Evolutionary conservation across 2,113 vertebrate genomes (phyloP).

Genomic region (Orientallactaga bullata): DNA sequence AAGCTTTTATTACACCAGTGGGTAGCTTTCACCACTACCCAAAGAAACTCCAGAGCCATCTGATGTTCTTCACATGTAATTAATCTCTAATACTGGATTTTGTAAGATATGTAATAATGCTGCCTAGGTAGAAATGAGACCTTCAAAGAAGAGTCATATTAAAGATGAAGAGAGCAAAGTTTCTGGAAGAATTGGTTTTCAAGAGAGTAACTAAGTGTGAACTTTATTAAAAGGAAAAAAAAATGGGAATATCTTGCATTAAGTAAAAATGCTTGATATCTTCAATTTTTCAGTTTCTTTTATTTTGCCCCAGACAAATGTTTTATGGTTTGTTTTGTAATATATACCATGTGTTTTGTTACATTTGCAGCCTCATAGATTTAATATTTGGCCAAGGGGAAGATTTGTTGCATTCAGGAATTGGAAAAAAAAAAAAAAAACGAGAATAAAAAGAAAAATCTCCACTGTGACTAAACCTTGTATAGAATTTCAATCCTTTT

Average conservation of each 20-base stretch:
- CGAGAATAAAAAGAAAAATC: background rate
- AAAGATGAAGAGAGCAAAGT: constrained; percentile 75
- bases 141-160: constrained; percentile 74
- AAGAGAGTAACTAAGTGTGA: constrained; percentile 73
- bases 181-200: constrained; percentile 81
- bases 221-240: constrained; percentile 77
- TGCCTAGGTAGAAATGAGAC: constrained; percentile 75
- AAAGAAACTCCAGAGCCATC: constrained; percentile 63
- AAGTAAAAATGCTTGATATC: constrained; percentile 61
- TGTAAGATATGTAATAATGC: constrained; percentile 72
- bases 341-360: constrained; percentile 51
- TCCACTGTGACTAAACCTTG: background rate
- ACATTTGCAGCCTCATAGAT: constrained; percentile 62
- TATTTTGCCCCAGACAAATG: constrained; percentile 75
- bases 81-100: constrained; percentile 75
- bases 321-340: constrained; percentile 67
- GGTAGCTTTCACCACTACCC: constrained; percentile 43
- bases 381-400: constrained; percentile 66
- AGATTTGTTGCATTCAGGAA: constrained; percentile 52
- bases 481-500: constrained; percentile 52
- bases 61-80: constrained; percentile 77
- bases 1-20: constrained; percentile 57
- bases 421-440: constrained; percentile 8
- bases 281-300: constrained; percentile 78
- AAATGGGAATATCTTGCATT: constrained; percentile 77